These are phyloP conservation scores for Psephotus haematonotus DNA, from an alignment of 2,113 vertebrate species.

Conservation along the genomic window DNA sequence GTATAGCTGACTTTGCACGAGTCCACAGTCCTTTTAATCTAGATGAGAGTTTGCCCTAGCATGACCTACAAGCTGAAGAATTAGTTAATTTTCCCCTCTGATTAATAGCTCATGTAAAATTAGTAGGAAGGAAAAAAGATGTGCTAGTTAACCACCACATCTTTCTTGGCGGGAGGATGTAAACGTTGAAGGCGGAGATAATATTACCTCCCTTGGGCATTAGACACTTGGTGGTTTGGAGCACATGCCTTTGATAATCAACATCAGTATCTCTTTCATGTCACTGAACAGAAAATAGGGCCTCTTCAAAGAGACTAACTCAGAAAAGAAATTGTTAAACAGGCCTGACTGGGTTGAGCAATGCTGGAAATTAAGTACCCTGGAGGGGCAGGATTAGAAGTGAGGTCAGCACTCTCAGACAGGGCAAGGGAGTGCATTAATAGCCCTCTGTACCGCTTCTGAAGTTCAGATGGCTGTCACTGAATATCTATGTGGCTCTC, in stretches of 20 bases:
- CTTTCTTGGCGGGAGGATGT: slow-evolving; percentile 43
- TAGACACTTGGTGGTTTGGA: slow-evolving; percentile 39
- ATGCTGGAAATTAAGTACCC: slow-evolving; percentile 61
- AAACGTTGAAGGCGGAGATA: slow-evolving; percentile 68
- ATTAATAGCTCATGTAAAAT: slow-evolving; percentile 69
- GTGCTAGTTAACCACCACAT: slow-evolving; percentile 30
- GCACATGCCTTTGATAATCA: slow-evolving; percentile 78
- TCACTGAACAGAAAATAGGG: slow-evolving; percentile 69
- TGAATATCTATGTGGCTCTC: background rate
- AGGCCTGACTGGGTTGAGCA: slow-evolving; percentile 58
- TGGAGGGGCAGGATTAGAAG: slow-evolving; percentile 63
- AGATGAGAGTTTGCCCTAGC: slow-evolving; percentile 31
- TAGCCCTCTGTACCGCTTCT: slow-evolving; percentile 21
- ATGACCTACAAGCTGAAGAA: slow-evolving; percentile 64
- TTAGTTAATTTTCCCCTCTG: slow-evolving; percentile 55
- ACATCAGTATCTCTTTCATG: slow-evolving; percentile 81
- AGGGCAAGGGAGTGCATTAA: slow-evolving; percentile 38
- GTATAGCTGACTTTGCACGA: background rate
- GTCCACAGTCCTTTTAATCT: background rate
- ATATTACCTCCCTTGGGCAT: slow-evolving; percentile 73
- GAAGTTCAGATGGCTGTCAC: slow-evolving; percentile 16
- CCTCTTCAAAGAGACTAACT: slow-evolving; percentile 75
- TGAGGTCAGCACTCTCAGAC: slow-evolving; percentile 48
- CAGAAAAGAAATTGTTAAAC: slow-evolving; percentile 72
- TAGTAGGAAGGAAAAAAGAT: slow-evolving; percentile 58